Base-by-base conservation (phyloP, 2,888 invertebrate genomes). In the Lasioglossum leucozonium region DNA sequence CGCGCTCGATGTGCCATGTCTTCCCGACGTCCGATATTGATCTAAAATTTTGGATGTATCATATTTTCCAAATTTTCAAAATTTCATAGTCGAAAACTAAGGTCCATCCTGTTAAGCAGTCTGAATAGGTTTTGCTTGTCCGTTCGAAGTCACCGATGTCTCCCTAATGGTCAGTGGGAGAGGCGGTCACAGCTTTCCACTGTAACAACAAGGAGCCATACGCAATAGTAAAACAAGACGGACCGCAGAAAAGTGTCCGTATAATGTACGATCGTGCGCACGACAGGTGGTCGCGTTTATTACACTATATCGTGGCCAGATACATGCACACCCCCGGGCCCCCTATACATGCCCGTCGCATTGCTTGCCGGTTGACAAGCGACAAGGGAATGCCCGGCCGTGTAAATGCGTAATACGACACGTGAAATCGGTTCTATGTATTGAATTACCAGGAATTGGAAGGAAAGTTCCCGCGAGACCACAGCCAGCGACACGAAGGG, bases 401-500 rank as follows among this genome's bases (percentile, higher is more conserved):
- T 88, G 89, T 88, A 89, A 91, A 91, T 89, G 90, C 88, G 93
- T 92, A 94, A 94, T 91, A 89, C 89, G 92, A 94, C 91, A 93
- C 92, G 94, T 91, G 92, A 94, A 94, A 94, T 94, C 93, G 90
- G 92, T 93, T 92, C 91, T 87, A 90, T 85, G 91, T 93, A 91
- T 94, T 88, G 89, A 81, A 92, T 94, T 94, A 94, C 94, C 86
- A 81, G 89, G 92, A 93, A 94, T 93, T 90, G 91, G 84, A 79
- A 80, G 83, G 84, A 89, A 91, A 91, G 91, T 91, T 85, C 85
- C 85, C 65, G 81, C 62, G 82, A 44, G 69, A 85, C 86, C 86
- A 75, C 86, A 82, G 82, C 82, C 80, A 80, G 86, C 75, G 69
- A 67, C 74, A 58, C 82, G 62, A 82, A 73, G 72, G 77, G 82